A percentile compares a stretch with the other conserved stretches of the same genome.
phyloP scores from a whole-genome alignment of 2,797 vertebrate genomes.

The Cacajao melanocephalus region DNA sequence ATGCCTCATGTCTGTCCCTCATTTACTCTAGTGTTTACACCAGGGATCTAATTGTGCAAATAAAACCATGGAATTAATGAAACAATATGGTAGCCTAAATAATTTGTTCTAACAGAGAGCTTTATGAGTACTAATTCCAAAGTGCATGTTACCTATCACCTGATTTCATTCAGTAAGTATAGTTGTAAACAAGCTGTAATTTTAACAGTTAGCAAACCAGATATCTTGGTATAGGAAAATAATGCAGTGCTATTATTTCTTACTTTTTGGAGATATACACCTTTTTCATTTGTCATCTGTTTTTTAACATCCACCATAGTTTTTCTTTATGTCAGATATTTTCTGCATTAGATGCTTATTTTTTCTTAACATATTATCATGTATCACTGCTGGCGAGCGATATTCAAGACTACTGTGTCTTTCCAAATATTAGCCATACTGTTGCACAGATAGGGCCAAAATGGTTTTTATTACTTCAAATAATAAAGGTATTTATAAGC shows the following conservation, averaged over 20 bases:
- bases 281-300: slow-evolving; percentile 3
- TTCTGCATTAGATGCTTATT: neutral
- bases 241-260: neutral
- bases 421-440: neutral
- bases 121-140: neutral
- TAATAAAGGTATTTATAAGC: slow-evolving; percentile 1
- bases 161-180: neutral
- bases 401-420: neutral
- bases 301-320: neutral
- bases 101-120: neutral
- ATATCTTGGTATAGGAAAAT: neutral
- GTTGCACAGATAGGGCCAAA: neutral
- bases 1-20: neutral
- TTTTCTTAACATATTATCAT: neutral
- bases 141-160: neutral
- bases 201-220: neutral
- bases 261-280: neutral
- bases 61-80: neutral
- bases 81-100: neutral
- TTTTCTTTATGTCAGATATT: neutral
- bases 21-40: neutral
- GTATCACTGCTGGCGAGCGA: neutral
- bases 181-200: neutral
- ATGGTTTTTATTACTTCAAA: neutral
- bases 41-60: neutral